Base-by-base conservation (phyloP, 2,797 vertebrate species). In the Lophius americanus region DNA sequence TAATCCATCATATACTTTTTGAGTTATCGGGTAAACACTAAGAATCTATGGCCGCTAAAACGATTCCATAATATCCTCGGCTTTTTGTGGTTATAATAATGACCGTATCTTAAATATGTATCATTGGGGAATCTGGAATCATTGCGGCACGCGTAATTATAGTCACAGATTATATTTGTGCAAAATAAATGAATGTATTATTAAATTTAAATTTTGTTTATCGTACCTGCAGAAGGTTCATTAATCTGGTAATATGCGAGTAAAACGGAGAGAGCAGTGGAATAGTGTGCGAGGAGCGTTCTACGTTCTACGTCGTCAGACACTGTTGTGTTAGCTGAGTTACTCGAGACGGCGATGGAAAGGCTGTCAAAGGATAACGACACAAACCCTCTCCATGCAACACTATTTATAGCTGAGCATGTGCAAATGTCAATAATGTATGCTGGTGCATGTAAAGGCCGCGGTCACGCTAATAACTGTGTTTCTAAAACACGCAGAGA, bases 391-490 rank as follows among this genome's bases (percentile, higher is more conserved):
- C 71, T 76, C 57, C 60, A 14, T 5, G 5, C 59, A 53, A 67
- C 52, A 46, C 86, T 91, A 92, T 93, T 91, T 90, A 89, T 90
- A 88, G 85, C 81, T 14, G 62, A 51, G 75, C 23, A 1, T 12
- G 43, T 70, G 73, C 75, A 86, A 83, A 91, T 89, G 86, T 90
- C 84, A 91, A 84, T 90, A 85, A 91, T 92, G 91, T 89, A 89
- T 89, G 82, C 86, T 88, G 84, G 87, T 88, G 89, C 53, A 14
- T 88, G 82, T 89, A 89, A 88, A 90, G 74, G 65, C 73, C 14
- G 73, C 83, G 85, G 85, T 89, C 84, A 91, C 87, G 88, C 85
- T 87, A 84, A 87, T 89, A 88, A 91, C 70, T 85, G 70, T 78
- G 77, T 79, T 62, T 53, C 80, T 79, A 77, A 87, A 89, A 87